A percentile compares a stretch with the other conserved stretches of the same genome.
These are phyloP conservation scores for Bruchidius siliquastri DNA, from an alignment of 2,888 invertebrate genomes.

Conservation along the genomic window DNA sequence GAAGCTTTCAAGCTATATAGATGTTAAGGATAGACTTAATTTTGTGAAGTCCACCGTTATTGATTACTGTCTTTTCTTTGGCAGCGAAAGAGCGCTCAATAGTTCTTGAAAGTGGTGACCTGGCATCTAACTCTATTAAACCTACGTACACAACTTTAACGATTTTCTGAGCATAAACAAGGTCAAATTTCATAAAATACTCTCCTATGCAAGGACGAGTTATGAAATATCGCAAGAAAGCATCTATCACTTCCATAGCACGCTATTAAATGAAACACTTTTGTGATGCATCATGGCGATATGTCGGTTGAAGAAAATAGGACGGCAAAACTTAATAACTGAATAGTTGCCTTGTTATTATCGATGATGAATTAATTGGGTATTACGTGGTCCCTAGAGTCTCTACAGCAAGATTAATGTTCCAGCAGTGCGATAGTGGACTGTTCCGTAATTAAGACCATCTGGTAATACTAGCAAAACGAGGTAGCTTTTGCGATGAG, in stretches of 20 bases:
- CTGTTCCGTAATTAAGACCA: background rate
- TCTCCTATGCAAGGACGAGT: background rate
- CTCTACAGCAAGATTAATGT: background rate
- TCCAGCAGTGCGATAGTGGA: background rate
- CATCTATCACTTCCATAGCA: background rate
- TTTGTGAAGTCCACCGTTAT: no score
- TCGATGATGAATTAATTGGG: background rate
- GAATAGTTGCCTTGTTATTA: background rate
- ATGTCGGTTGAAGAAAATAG: background rate
- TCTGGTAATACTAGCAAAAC: background rate
- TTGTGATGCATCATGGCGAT: background rate
- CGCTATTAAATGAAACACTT: background rate
- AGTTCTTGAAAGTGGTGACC: background rate
- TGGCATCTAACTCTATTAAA: background rate
- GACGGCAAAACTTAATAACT: background rate
- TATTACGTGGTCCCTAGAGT: background rate
- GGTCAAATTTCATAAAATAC: background rate
- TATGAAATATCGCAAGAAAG: background rate
- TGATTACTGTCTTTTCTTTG: no score
- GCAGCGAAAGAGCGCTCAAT: background rate
- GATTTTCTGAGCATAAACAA: background rate
- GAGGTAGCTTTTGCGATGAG: background rate
- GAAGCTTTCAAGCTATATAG: no score
- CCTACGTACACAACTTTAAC: background rate
- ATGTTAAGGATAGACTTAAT: no score